Conservation (phyloP, 2,797 vertebrate species). For the Cichlasoma orientale region DNA sequence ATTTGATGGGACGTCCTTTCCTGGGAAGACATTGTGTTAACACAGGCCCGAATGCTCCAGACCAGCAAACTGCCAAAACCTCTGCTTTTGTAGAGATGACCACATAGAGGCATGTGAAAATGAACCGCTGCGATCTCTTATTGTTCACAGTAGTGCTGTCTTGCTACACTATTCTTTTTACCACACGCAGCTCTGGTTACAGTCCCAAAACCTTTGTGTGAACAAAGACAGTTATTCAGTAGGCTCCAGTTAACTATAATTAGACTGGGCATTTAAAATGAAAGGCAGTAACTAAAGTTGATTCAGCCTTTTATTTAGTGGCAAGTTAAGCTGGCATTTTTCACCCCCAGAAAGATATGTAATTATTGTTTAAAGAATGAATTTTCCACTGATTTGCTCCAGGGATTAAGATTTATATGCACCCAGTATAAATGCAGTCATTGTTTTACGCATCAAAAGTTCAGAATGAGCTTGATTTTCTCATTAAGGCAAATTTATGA, state of each 20-base stretch:
- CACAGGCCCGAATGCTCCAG: rapidly evolving
- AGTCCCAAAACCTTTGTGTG: conserved; percentile 8
- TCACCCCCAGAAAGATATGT: background rate
- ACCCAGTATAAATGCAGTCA: conserved; percentile 4
- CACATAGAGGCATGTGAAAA: background rate
- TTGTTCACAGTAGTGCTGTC: background rate
- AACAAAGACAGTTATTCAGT: conserved; percentile 54
- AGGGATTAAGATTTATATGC: conserved; percentile 10
- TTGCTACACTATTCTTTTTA: conserved; percentile 15
- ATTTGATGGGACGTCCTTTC: background rate
- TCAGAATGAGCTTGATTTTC: background rate
- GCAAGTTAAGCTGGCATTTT: background rate
- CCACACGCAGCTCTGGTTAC: background rate
- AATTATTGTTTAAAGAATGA: conserved; percentile 10
- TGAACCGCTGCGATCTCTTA: background rate
- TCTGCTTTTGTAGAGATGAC: background rate
- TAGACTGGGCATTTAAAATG: conserved; percentile 14
- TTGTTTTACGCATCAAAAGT: conserved; percentile 21
- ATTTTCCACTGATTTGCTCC: conserved; percentile 12
- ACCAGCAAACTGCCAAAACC: background rate
- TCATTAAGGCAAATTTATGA: background rate
- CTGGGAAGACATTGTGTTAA: background rate
- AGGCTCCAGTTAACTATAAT: conserved; percentile 35
- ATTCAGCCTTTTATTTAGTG: conserved; percentile 12
- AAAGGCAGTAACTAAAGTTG: conserved; percentile 28